Evolutionary conservation across 2,888 invertebrate genomes (phyloP), one percentile per base, ranked within the genome.

Genomic region (Hirtodrosophila duncani): DNA sequence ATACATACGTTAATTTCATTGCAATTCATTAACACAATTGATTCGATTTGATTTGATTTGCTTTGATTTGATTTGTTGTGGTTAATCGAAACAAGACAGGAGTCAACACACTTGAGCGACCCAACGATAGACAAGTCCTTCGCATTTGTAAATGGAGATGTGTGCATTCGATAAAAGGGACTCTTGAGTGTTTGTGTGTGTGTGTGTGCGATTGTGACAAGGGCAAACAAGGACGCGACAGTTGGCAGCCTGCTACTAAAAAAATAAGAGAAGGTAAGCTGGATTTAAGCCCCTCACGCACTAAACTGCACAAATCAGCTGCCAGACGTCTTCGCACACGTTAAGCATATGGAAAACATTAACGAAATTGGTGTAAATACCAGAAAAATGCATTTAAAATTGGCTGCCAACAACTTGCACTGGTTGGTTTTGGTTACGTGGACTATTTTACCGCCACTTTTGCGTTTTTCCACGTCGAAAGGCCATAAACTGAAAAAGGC

Each of bases 361-460:
- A 78, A 69, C 63, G 10, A 74, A 70, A 70, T 65, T 74, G 78
- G 56, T 56, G n/a, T 44, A 65, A 69, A 53, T 45, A 74, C 56
- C 43, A 45, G 59, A 63, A 77, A 77, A 70, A 57, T 55, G 63
- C 79, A 63, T 74, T 78, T 66, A 59, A 74, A 63, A 67, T 70
- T 49, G 49, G 45, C 41, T 45, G 44, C 39, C 49, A 42, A 31
- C 41, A 42, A 51, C 23, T 16, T 26, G 14, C 33, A 11, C 18
- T 10, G 21, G 26, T 17, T 23, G 17, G 46, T 20, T 33, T 24
- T 9, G 23, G n/a, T n/a, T n/a, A n/a, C n/a, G n/a, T n/a, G 43
- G 7, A 10, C 10, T 3, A 5, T 36, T 36, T 16, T 26, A 17
- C 34, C 10, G 11, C 39, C 50, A 6, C 38, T 21, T 37, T 43